Percentiles rank a stretch among this genome's conserved stretches.
Conservation (phyloP, 2,888 invertebrate genomes). For the Nemotelus nigrinus region DNA sequence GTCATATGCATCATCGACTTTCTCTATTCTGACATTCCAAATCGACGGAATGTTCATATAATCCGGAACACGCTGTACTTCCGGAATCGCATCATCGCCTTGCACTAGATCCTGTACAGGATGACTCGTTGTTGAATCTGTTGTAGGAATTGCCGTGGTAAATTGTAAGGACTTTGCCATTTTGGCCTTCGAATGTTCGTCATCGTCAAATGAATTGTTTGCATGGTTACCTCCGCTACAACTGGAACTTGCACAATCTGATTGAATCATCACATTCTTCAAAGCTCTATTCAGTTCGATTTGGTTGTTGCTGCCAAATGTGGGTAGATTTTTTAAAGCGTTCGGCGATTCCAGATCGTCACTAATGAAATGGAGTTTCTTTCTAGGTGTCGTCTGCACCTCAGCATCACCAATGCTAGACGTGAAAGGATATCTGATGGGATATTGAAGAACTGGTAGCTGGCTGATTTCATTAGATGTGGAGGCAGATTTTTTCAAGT, state of each 20-base stretch:
- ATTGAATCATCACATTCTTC: constrained; percentile 47
- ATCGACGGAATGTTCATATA: constrained; percentile 69
- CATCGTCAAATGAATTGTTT: not conserved
- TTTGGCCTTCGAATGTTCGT: not conserved
- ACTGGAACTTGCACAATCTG: constrained; percentile 50
- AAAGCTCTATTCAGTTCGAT: constrained; percentile 43
- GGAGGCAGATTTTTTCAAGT: constrained; percentile 53
- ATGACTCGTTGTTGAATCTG: not conserved
- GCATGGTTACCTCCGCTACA: constrained; percentile 4
- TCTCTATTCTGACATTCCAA: constrained; percentile 69
- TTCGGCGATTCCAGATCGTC: constrained; percentile 53
- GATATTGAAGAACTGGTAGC: constrained; percentile 39
- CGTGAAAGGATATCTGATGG: constrained; percentile 43
- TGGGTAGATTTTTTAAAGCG: constrained; percentile 30
- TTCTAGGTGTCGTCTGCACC: constrained; percentile 58
- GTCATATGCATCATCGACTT: constrained; percentile 54
- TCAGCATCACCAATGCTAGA: constrained; percentile 57
- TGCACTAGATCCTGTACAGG: constrained; percentile 36
- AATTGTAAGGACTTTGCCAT: constrained; percentile 47
- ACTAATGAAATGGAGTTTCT: constrained; percentile 54
- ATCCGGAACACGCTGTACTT: constrained; percentile 60
- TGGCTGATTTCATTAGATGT: constrained; percentile 24
- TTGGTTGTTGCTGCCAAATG: constrained; percentile 18
- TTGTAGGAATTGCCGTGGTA: constrained; percentile 23
- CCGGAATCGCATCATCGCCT: constrained; percentile 50